Conservation (phyloP, 1,140 invertebrate genomes). For the Heliconius himera region DNA sequence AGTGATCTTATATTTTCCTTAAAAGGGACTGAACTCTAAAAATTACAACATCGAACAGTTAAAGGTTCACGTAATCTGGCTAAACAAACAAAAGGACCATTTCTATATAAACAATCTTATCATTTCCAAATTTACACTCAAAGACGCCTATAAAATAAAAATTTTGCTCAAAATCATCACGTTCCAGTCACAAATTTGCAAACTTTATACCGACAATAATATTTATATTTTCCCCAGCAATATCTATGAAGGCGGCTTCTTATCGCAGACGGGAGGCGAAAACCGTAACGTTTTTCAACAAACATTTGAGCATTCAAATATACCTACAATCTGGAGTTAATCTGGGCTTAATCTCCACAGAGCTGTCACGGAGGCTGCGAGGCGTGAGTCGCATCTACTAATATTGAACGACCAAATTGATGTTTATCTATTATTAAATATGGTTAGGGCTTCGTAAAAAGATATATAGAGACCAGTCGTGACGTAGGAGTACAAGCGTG, state of each 20-base stretch:
- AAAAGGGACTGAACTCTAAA: too few relatives aligned
- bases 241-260: conserved; percentile 7
- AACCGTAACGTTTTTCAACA: conserved; percentile 26
- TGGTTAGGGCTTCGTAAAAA: neutral
- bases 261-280: conserved; percentile 6
- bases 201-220: neutral
- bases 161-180: neutral
- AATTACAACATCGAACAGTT: too few relatives aligned
- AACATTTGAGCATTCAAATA: conserved; percentile 20
- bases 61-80: too few relatives aligned
- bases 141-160: neutral
- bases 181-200: conserved; percentile 4
- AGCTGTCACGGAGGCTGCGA: conserved; percentile 33
- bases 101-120: neutral
- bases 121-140: neutral
- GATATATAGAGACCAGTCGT: too few relatives aligned
- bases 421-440: conserved; percentile 10
- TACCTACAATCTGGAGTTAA: conserved; percentile 35
- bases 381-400: conserved; percentile 24
- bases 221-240: neutral
- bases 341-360: conserved; percentile 30
- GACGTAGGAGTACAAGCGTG: too few relatives aligned
- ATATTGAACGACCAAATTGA: neutral
- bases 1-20: too few relatives aligned
- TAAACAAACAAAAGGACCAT: too few relatives aligned